These are phyloP conservation scores for Panulirus ornatus DNA, from an alignment of 1,140 invertebrate genomes.

Conservation along the genomic window DNA sequence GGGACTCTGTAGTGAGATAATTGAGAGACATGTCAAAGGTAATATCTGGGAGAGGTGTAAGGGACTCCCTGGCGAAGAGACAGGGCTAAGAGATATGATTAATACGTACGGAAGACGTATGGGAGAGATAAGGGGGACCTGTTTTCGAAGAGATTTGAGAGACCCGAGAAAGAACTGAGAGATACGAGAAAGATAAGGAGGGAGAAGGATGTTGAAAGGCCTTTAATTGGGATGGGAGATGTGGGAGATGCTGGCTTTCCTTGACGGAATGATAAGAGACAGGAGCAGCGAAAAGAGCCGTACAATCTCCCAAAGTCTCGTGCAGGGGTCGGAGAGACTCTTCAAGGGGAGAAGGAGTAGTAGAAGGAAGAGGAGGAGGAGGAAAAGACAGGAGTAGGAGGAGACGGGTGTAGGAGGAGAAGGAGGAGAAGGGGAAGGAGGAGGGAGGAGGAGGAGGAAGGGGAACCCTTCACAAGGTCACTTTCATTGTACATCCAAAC, in stretches of 20 bases:
- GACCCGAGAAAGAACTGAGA: neutral
- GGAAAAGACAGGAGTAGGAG: neutral
- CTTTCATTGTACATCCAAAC: no score
- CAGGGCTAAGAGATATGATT: neutral
- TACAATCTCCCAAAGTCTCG: neutral
- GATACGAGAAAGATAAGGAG: neutral
- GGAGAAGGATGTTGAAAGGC: slow-evolving; percentile 20
- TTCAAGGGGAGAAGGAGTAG: neutral
- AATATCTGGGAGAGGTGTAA: no score
- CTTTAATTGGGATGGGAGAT: slow-evolving; percentile 23
- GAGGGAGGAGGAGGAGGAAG: neutral
- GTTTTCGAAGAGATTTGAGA: neutral
- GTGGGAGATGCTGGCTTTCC: neutral
- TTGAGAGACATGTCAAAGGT: no score
- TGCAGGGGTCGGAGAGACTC: slow-evolving; percentile 35
- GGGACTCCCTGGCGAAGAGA: no score
- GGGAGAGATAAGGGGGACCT: neutral
- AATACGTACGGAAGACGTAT: neutral
- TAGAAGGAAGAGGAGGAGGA: neutral
- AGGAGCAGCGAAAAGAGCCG: neutral
- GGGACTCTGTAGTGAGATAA: no score
- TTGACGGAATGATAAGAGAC: slow-evolving; percentile 35
- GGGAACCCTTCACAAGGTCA: no score
- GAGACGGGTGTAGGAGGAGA: neutral
- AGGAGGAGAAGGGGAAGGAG: neutral